Base-by-base conservation (phyloP, 92 coral and sea anemone species). In the Epizoanthus fatuus region DNA sequence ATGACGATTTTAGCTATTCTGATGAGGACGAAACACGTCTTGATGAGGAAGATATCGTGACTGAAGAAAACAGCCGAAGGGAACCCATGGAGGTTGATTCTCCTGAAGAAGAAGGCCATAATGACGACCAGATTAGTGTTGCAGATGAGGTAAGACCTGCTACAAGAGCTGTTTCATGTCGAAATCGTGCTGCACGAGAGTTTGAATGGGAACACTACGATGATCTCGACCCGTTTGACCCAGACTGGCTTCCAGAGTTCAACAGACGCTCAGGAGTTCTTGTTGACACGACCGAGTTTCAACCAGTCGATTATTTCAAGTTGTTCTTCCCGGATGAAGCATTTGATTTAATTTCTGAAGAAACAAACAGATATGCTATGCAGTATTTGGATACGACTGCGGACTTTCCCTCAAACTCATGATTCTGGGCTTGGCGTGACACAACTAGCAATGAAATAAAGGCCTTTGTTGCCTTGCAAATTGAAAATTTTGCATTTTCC, bases 391-490 rank as follows among this genome's bases (percentile, higher is more conserved):
- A 73, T 59, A 65, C 39, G 16, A 37, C 89, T 37, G 56, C 59
- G 74, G 37, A 54, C 86, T 25, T 73, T 63, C 52, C 86, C 38
- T 25, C 85, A 69, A 51, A 79, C 63, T 90, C 92, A 89, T 75
- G 83, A 40, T 90, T 93, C 72, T 66, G 81, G 51, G 75, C 71
- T 10, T 93, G 92, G 96, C 15, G 22, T 64, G 93, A 93, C 81
- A 83, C 90, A 16, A 71, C 85, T 84, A 22, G 79, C 73, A 54
- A 19, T 83, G 93, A 93, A 83, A 75, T 93, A 29, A 84, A 69
- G 63, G 88, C 90, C 63, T 93, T 83, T 84, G 81, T 80, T 56
- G 93, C 93, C n/a, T 84, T 93, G 68, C 35, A 29, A 2, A 29
- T 29, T 29, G 2, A n/a, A n/a, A n/a, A n/a, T n/a, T n/a, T n/a